These are phyloP conservation scores for Fistularia commersonii DNA, from an alignment of 2,797 vertebrate genomes.

Conservation along the genomic window DNA sequence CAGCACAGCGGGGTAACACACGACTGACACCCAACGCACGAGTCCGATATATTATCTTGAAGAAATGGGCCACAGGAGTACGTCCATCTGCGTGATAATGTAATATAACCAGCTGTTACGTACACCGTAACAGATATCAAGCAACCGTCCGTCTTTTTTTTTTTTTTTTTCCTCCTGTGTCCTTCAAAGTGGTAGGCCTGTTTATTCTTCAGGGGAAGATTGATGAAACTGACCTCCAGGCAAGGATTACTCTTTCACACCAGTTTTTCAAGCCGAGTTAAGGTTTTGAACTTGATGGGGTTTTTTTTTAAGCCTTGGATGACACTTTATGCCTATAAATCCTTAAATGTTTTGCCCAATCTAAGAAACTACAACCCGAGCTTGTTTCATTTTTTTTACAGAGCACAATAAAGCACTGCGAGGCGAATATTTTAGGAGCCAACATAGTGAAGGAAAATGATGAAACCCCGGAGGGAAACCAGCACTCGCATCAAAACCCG, in stretches of 20 bases:
- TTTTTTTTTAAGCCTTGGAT: too few relatives aligned
- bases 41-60: conserved; percentile 32
- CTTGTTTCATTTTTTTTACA: too few relatives aligned
- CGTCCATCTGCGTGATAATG: conserved; percentile 52
- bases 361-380: too few relatives aligned
- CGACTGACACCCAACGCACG: conserved; percentile 24
- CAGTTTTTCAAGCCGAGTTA: too few relatives aligned
- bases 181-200: conserved; percentile 51
- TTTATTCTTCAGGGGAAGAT: conserved; percentile 44
- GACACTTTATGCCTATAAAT: too few relatives aligned
- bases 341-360: too few relatives aligned
- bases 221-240: conserved; percentile 41
- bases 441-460: too few relatives aligned
- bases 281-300: too few relatives aligned
- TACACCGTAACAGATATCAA: conserved; percentile 29
- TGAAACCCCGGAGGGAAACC: too few relatives aligned
- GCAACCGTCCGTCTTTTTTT: conserved; percentile 31
- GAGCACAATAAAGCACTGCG: too few relatives aligned
- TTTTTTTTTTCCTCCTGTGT: conserved; percentile 16
- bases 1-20: conserved; percentile 36
- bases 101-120: conserved; percentile 46
- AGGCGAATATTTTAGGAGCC: too few relatives aligned
- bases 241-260: conserved; percentile 33
- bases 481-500: too few relatives aligned
- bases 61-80: conserved; percentile 34